A percentile compares a stretch with the other conserved stretches of the same genome.
phyloP scores from a whole-genome alignment of 53 echinoderm and acorn worm genomes.

The Paelopatides confundens region DNA sequence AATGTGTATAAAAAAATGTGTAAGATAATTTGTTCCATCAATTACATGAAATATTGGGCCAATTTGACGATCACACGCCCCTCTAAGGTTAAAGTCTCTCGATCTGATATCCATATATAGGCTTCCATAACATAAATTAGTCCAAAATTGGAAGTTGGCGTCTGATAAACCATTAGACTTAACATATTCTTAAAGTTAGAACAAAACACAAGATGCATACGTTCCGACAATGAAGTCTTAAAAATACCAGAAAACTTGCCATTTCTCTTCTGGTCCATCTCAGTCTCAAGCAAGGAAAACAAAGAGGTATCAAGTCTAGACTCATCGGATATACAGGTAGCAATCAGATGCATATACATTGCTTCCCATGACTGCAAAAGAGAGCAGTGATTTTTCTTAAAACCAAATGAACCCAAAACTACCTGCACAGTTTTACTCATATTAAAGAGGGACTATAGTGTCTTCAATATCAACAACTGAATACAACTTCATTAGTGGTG shows the following conservation, averaged over 20 bases:
- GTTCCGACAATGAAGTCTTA: neutral
- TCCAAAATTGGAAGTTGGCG: slow-evolving; percentile 22
- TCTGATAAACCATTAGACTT: neutral
- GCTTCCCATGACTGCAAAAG: slow-evolving; percentile 36
- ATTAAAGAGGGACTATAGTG: slow-evolving; percentile 10
- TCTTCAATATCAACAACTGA: slow-evolving; percentile 39
- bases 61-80: slow-evolving; percentile 16
- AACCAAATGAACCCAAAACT: slow-evolving; percentile 21
- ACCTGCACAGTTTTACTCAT: neutral
- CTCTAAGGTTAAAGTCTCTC: slow-evolving; percentile 19
- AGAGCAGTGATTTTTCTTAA: slow-evolving; percentile 13
- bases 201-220: neutral
- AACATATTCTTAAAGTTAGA: neutral
- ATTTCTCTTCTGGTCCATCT: neutral
- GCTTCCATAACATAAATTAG: slow-evolving; percentile 14
- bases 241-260: neutral
- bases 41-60: slow-evolving; percentile 26
- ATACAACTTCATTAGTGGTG: slow-evolving; percentile 51
- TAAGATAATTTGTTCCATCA: slow-evolving; percentile 30
- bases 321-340: neutral
- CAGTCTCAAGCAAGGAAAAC: neutral
- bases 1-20: no score
- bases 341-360: neutral
- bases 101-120: slow-evolving; percentile 6
- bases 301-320: neutral